phyloP scores from a whole-genome alignment of 1,140 invertebrate genomes.

The Drosophila seguyi region DNA sequence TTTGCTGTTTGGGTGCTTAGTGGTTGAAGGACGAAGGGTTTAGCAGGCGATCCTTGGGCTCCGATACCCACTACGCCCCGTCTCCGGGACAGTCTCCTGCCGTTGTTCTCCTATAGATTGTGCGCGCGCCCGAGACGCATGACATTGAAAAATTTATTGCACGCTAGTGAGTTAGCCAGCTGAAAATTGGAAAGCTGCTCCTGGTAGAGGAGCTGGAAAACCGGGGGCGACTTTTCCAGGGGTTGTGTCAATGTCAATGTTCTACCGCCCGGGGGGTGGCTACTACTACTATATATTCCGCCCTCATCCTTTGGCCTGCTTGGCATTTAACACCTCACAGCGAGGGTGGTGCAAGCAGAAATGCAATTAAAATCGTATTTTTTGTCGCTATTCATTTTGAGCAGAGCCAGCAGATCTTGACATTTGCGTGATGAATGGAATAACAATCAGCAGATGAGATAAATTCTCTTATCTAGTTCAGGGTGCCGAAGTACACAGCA shows the following conservation, averaged over 20 bases:
- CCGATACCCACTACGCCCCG: constrained; percentile 23
- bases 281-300: background rate
- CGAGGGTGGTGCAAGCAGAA: constrained; percentile 48
- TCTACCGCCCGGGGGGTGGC: constrained; percentile 18
- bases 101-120: constrained; percentile 70
- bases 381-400: constrained; percentile 64
- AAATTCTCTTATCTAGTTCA: constrained; percentile 37
- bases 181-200: constrained; percentile 31
- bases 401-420: constrained; percentile 68
- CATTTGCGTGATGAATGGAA: constrained; percentile 75
- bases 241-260: constrained; percentile 78
- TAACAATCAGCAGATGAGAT: constrained; percentile 66
- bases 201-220: constrained; percentile 1
- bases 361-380: constrained; percentile 74
- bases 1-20: constrained; percentile 79
- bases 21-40: constrained; percentile 44
- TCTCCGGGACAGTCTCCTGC: constrained; percentile 29
- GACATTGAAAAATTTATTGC: constrained; percentile 84
- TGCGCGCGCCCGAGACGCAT: constrained; percentile 66
- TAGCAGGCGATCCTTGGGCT: constrained; percentile 22
- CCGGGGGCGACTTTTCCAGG: constrained; percentile 41
- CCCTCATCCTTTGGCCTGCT: constrained; percentile 2
- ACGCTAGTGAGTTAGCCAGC: constrained; percentile 75
- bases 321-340: constrained; percentile 65
- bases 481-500: background rate